Base-by-base conservation (phyloP, 2,113 vertebrate genomes). In the Sinocyclocheilus maitianheensis region DNA sequence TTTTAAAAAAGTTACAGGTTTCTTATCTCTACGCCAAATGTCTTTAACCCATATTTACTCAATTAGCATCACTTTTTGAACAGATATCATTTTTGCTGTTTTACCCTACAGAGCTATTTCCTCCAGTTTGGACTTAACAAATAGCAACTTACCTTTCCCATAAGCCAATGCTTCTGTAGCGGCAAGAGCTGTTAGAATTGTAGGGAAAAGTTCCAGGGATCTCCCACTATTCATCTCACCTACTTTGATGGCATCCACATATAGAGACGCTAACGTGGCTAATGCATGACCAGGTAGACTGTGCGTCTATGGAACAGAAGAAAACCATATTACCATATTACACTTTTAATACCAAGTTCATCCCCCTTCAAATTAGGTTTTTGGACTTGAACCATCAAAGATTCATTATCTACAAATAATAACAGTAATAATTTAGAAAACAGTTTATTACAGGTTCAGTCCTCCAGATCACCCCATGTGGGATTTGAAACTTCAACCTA, bases 181-280 rank as follows among this genome's bases (percentile, higher is more conserved):
- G 11, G 95, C 93, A 75, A 99, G 88, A 0, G 96, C 95, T 3
- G 95, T 97, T 6, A 99, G 95, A 85, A 99, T 88, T 24, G 97
- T 96, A 24, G 98, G 97, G 63, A 99, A 94, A 14, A 99, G 90
- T 90, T 99, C 98, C 94, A 99, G 89, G 37, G 98, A 98, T 55
- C 97, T 98, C 22, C 97, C 97, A 8, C 93, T 97, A 43, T 92
- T 90, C 87, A 98, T 94, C 87, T 89, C 95, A 65, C 97, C 96
- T 0, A 90, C 93, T 90, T 95, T 96, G 85, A 99, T 93, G 26
- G 96, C 92, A 18, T 96, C 96, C 86, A 98, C 93, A 92, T 96
- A 99, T 2, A 96, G 90, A 74, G 85, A 95, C 8, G 96, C 96
- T 87, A 99, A 91, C 72, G 97, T 94, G 75, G 95, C 95, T 84